Conservation (phyloP, 2,797 vertebrate genomes). For the Ctenosaura bakeri region DNA sequence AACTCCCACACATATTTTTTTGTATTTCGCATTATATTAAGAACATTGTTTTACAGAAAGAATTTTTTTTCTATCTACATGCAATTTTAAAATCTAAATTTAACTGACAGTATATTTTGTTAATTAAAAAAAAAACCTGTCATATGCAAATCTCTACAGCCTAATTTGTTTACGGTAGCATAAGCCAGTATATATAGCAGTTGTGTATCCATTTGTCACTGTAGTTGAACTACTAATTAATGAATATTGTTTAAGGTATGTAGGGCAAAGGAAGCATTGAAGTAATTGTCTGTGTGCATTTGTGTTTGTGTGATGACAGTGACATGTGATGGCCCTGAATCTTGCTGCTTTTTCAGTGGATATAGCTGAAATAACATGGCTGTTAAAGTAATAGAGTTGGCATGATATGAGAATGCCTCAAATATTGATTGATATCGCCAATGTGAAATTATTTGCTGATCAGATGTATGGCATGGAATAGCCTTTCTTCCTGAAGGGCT, state of each 20-base stretch:
- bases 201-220: not conserved
- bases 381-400: not conserved
- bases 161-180: not conserved
- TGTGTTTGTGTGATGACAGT: not conserved
- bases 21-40: not conserved
- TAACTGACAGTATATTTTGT: not conserved
- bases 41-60: not conserved
- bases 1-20: not conserved
- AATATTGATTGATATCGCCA: not conserved
- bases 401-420: not conserved
- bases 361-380: not conserved
- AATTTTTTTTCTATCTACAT: not conserved
- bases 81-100: not conserved
- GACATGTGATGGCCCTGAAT: not conserved
- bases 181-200: not conserved
- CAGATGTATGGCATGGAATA: not conserved
- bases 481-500: not conserved
- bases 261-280: not conserved
- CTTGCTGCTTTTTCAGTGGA: not conserved
- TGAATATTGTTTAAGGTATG: not conserved
- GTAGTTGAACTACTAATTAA: not conserved
- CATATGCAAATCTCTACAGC: not conserved
- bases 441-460: not conserved
- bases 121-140: not conserved
- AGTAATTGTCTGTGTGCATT: not conserved